Conservation (phyloP, 2,797 vertebrate species). For the Catamblyrhynchus diadema region DNA sequence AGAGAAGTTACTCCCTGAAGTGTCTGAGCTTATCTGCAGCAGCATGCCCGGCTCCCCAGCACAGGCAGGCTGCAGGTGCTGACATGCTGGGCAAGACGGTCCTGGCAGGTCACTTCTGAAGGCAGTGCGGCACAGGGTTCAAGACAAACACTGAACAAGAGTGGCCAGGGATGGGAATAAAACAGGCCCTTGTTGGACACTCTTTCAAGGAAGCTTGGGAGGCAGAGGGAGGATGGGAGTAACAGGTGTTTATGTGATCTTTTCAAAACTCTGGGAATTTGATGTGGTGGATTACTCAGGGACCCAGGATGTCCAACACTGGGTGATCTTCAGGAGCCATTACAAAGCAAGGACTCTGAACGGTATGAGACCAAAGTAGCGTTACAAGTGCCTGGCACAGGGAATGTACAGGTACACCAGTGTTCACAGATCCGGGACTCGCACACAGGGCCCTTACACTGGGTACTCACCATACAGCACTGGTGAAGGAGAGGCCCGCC, state of each 20-base stretch:
- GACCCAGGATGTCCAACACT: neutral
- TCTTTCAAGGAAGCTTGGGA: neutral
- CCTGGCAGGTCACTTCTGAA: neutral
- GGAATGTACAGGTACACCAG: neutral
- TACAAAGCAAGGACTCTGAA: neutral
- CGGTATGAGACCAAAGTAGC: neutral
- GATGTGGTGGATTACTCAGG: neutral
- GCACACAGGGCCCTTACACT: neutral
- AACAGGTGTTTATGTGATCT: slow-evolving; percentile 40
- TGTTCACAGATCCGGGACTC: neutral
- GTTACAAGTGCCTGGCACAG: neutral
- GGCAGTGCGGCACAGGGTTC: neutral
- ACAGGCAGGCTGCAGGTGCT: neutral
- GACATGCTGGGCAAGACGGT: neutral
- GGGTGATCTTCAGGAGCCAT: neutral
- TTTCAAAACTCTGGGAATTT: neutral
- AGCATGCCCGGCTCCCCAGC: neutral
- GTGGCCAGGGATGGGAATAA: neutral
- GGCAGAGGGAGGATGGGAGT: neutral
- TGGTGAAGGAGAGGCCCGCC: neutral
- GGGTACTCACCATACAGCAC: neutral
- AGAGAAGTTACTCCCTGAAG: slow-evolving; percentile 8
- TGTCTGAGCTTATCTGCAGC: neutral
- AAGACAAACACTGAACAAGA: neutral
- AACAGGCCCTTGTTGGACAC: neutral